Percentiles rank a stretch among this genome's conserved stretches.
phyloP scores from a whole-genome alignment of 2,113 vertebrate species.

The Herpetotheres cachinnans region DNA sequence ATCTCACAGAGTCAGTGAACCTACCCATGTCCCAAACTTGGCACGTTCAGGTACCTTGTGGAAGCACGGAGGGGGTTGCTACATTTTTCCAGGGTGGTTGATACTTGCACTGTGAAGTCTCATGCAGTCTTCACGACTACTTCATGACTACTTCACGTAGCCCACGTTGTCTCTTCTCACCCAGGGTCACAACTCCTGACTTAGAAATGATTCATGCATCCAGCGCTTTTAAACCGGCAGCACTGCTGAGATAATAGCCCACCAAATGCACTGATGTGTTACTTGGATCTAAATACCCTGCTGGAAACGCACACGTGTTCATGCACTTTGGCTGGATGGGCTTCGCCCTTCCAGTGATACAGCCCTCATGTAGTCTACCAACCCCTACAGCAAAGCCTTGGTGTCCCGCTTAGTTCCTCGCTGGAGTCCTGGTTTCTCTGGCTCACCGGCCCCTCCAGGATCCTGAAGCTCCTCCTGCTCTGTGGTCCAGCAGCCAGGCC shows the following conservation, averaged over 20 bases:
- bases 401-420: background rate
- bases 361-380: fast-evolving
- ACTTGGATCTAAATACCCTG: background rate
- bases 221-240: background rate
- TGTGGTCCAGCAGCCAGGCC: background rate
- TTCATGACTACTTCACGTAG: too few relatives aligned
- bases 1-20: background rate
- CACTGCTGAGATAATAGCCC: background rate
- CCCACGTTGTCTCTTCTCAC: background rate
- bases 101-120: background rate
- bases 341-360: fast-evolving
- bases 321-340: background rate
- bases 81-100: background rate
- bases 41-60: background rate
- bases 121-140: too few relatives aligned
- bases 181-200: background rate
- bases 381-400: background rate
- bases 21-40: background rate
- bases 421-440: background rate
- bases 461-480: background rate
- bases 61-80: background rate
- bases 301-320: background rate
- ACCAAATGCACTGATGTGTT: background rate
- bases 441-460: background rate
- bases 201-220: background rate